Percentiles rank a stretch among this genome's conserved stretches.
Conservation (phyloP, 1,140 invertebrate genomes). For the Akabosia matsudoensis region DNA sequence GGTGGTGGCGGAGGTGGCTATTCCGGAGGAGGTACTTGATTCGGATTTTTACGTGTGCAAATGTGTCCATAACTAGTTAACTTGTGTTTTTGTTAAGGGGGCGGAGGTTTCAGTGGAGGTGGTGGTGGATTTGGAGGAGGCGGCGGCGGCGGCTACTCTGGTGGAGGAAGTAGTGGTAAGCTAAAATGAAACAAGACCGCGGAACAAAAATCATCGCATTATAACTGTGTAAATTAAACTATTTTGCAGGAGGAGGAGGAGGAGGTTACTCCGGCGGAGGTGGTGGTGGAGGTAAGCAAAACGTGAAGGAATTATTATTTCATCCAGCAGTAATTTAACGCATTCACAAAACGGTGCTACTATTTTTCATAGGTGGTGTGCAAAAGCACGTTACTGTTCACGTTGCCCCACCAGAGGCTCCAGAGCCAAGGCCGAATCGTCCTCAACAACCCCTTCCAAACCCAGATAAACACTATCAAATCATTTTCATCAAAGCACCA, state of each 20-base stretch:
- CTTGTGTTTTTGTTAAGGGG: background rate
- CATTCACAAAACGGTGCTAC: too few relatives aligned
- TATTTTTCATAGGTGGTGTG: conserved; percentile 14
- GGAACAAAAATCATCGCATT: too few relatives aligned
- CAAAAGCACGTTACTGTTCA: conserved; percentile 41
- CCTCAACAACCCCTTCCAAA: conserved; percentile 28
- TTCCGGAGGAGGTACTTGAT: background rate
- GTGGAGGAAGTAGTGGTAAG: conserved; percentile 39
- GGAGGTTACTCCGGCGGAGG: conserved; percentile 37
- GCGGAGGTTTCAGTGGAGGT: background rate
- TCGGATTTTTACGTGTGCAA: background rate
- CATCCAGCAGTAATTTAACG: background rate
- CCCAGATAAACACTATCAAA: conserved; percentile 40
- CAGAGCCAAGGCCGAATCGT: conserved; percentile 26
- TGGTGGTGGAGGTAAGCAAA: conserved; percentile 36
- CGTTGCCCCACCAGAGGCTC: conserved; percentile 37
- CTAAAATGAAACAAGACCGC: too few relatives aligned
- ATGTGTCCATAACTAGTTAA: background rate
- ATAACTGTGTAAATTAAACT: too few relatives aligned
- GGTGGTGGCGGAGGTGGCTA: conserved; percentile 15
- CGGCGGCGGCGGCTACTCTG: conserved; percentile 42
- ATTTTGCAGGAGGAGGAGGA: conserved; percentile 38
- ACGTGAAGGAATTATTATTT: background rate
- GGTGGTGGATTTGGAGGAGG: conserved; percentile 38
- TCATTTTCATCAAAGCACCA: conserved; percentile 11